Conservation (phyloP, 2,888 invertebrate species). For the Callyntrura sp. region DNA sequence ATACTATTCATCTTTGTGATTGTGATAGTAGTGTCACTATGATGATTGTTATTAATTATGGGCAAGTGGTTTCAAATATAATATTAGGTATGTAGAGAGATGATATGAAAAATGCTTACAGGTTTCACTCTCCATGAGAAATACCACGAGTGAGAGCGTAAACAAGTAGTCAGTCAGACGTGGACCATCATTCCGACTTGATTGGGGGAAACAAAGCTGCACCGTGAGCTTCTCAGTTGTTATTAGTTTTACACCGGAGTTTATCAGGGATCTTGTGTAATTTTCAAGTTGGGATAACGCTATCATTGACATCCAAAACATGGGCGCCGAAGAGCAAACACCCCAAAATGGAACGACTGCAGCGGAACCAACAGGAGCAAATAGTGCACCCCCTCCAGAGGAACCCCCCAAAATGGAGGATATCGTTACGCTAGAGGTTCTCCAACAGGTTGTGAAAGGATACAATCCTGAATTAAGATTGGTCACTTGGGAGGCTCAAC, state of each 20-base stretch:
- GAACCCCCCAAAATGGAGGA: conserved; percentile 81
- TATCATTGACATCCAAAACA: not conserved
- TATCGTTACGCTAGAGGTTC: conserved; percentile 80
- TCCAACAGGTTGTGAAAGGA: conserved; percentile 76
- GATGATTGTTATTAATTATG: conserved; percentile 5
- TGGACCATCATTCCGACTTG: no score
- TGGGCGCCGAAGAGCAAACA: conserved; percentile 51
- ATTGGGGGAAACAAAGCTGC: no score
- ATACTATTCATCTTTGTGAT: not conserved
- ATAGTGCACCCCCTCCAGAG: conserved; percentile 71
- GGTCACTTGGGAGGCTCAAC: conserved; percentile 67
- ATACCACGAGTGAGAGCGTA: no score
- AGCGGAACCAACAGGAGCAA: not conserved
- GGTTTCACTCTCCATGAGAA: no score
- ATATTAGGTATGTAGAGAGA: no score
- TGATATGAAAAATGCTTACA: no score
- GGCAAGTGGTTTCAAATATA: not conserved
- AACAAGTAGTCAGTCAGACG: not conserved
- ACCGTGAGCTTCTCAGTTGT: not conserved
- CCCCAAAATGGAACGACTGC: not conserved
- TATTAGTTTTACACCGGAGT: not conserved
- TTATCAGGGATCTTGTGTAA: not conserved
- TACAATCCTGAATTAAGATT: conserved; percentile 76
- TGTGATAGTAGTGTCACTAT: not conserved
- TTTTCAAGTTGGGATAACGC: not conserved